Evolutionary conservation across 2,797 vertebrate genomes (phyloP), one percentile per base, ranked within the genome.

Genomic region (Sebastiscus albofasciatus): DNA sequence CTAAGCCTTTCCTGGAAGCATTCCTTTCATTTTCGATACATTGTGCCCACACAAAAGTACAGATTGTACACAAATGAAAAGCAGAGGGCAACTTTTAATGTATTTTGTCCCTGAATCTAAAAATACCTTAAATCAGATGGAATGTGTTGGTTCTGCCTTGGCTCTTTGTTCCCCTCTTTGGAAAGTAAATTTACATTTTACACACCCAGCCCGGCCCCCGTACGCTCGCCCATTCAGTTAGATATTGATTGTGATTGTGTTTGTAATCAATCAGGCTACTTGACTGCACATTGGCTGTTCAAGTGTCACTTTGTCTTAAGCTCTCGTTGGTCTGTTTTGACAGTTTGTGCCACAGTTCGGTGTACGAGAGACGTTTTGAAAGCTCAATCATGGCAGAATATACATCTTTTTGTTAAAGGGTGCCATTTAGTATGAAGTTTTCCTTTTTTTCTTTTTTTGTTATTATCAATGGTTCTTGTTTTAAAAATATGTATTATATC

Each of bases 401-500:
- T 80, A 61, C 61, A 73, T 85, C 49, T 84, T 77, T 84, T 84
- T 83, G 56, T 82, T 78, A 42, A 31, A 85, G 56, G 72, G 82
- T 94, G 91, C 90, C 89, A 88, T 90, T 92, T 76, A 67, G 82
- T 91, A 89, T 90, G 78, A 86, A 62, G 72, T 89, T 83, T 60
- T 42, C 18, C 33, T 86, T 67, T 86, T 52, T 71, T 80, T 24
- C 71, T 83, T 73, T 73, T 76, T 81, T 87, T 90, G 55, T 90
- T 90, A 56, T 88, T 88, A 77, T 91, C 64, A 77, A 74, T 87
- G 79, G 87, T 88, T 73, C 39, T 92, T 87, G 90, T 94, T 94
- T 90, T 80, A 61, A 85, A 82, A 88, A 80, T 91, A 86, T 93
- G 89, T 92, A 93, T 90, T 91, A 92, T 94, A 94, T 94, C 79